Base-by-base conservation (phyloP, 2,888 invertebrate species). In the Drosophila rellima region DNA sequence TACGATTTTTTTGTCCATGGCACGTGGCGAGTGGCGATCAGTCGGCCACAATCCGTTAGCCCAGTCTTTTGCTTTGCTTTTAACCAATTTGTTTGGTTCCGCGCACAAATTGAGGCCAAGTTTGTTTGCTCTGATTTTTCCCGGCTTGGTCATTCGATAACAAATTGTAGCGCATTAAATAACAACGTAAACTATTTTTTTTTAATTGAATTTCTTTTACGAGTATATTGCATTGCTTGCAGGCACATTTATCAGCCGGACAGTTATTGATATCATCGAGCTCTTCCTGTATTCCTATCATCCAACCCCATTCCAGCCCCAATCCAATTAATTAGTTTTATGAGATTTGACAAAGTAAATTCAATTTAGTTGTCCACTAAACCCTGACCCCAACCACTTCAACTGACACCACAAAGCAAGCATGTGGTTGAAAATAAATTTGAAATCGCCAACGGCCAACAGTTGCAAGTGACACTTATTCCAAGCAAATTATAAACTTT, bases 131-230 rank as follows among this genome's bases (percentile, higher is more conserved):
- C 51, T 78, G 79, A 81, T 74, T 82, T 70, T 63, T 26, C 20
- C 62, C 23, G 20, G 39, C 62, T 31, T 44, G 45, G 39, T 26
- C 72, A 54, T n/a, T 45, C 59, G 44, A 35, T 66, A 70, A 77
- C 64, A 82, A 72, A 85, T 85, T 74, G 68, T 23, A 26, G 45
- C 45, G 47, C 66, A 77, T 84, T 78, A 64, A 74, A 72, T 74
- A 72, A 60, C 31, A 31, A 13, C 18, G 18, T 8, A 26, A 65
- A 60, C 37, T 56, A 31, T 26, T 47, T 35, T 57, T 61, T 56
- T 74, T 63, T 71, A 79, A 78, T 78, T 79, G 42, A 45, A 66
- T 63, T 62, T 47, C 23, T 57, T 40, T 52, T 3, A 17, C 0
- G n/a, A 55, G 15, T 23, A 33, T 35, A 42, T 52, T 35, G 40